Evolutionary conservation across 2,113 vertebrate species (phyloP), one percentile per base, ranked within the genome.

Genomic region (Pandion haliaetus): DNA sequence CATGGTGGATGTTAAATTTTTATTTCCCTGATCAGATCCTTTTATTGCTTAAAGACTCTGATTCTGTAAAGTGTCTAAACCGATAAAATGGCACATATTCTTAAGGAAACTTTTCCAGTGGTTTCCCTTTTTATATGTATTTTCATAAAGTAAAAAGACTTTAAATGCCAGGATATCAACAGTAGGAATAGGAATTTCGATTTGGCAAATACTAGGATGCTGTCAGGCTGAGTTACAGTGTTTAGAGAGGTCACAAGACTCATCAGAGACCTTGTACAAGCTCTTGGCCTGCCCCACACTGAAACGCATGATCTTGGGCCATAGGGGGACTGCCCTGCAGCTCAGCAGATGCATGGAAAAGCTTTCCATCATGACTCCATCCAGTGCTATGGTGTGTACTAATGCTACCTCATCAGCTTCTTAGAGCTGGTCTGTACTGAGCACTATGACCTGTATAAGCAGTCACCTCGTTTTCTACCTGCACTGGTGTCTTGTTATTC

Each of bases 41-140:
- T 96, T 96, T 95, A 96, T 93, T 92, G 74, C 88, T 86, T 86
- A 25, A 94, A 96, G 95, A 94, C 81, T 93, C 63, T 90, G 92
- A 91, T 91, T 69, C 96, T 95, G 63, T 67, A 45, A 90, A 92
- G 69, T 94, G 74, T 86, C 97, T 94, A 94, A 96, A 92, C 82
- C 88, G 55, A 93, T 97, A 92, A 97, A 97, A 94, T 20, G 84
- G 54, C 86, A 82, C 92, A 90, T 96, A 96, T 91, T 95, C 95
- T 95, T 96, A 81, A 59, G 84, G 93, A 96, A 96, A 95, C 45
- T 95, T 93, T 90, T 77, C 63, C 78, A 94, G 66, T 73, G 42
- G 12, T 85, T 96, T 90, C 74, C 72, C 66, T 84, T 95, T 95
- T 94, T 74, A 84, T 94, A 19, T 67, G 17, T 74, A 58, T 95